Conservation (phyloP, 2,113 vertebrate species). For the Carassius carassius region DNA sequence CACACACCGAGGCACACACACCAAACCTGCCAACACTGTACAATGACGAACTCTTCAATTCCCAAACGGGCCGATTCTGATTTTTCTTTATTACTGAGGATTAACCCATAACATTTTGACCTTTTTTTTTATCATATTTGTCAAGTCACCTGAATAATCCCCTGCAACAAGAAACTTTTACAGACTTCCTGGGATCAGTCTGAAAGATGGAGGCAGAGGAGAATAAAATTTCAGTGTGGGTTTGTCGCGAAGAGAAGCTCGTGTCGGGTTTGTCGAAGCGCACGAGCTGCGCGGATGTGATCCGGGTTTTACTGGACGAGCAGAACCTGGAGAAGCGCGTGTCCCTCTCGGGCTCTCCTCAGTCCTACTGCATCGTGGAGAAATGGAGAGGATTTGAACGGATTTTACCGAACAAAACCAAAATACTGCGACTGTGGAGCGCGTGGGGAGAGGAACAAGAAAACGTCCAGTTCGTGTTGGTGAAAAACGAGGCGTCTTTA, state of each 20-base stretch:
- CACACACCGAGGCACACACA: background rate
- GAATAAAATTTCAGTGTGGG: conserved; percentile 88
- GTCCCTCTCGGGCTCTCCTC: conserved; percentile 75
- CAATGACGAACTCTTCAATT: background rate
- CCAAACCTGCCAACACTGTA: background rate
- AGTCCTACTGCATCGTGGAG: conserved; percentile 89
- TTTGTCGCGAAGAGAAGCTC: conserved; percentile 91
- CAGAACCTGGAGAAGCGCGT: conserved; percentile 67
- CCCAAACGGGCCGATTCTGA: background rate
- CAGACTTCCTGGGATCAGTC: background rate
- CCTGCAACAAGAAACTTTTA: conserved; percentile 1
- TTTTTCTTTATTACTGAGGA: background rate
- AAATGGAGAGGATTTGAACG: conserved; percentile 94
- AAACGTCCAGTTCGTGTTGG: conserved; percentile 88
- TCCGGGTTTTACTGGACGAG: conserved; percentile 85
- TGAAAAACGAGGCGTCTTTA: conserved; percentile 84
- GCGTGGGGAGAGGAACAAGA: conserved; percentile 91
- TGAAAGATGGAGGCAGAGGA: conserved; percentile 81
- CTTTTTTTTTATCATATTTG: background rate
- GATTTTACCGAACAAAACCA: conserved; percentile 88
- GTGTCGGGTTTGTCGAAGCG: conserved; percentile 87
- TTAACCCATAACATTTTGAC: background rate
- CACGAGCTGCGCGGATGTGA: conserved; percentile 91
- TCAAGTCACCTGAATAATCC: background rate
- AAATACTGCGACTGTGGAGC: conserved; percentile 87